phyloP scores from a whole-genome alignment of 1,140 invertebrate genomes.

The Trissolcus basalis region DNA sequence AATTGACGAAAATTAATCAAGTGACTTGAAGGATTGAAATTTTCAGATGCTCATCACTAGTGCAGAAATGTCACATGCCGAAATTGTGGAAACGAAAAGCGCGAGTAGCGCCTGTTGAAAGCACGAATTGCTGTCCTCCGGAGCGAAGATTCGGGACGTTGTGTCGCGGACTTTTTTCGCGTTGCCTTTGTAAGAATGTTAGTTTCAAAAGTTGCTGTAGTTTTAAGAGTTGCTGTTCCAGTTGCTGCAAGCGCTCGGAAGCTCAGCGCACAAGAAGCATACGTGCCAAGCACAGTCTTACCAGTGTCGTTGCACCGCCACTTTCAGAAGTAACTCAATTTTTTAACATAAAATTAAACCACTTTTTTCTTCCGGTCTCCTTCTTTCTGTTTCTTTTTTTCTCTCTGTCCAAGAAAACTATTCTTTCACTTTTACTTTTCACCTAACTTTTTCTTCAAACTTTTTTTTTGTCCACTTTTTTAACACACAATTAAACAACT shows the following conservation, averaged over 20 bases:
- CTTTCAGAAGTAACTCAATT: constrained; percentile 66
- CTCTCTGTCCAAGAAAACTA: no score
- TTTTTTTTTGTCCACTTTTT: no score
- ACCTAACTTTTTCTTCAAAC: no score
- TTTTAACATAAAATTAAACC: neutral
- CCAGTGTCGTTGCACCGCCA: constrained; percentile 72
- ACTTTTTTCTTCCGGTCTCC: neutral
- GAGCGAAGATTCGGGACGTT: constrained; percentile 66
- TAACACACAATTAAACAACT: no score
- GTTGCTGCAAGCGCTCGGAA: constrained; percentile 56
- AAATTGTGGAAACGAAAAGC: constrained; percentile 63
- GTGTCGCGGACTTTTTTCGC: constrained; percentile 64
- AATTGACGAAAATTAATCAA: constrained; percentile 10
- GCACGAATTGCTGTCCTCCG: constrained; percentile 64
- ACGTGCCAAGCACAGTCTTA: constrained; percentile 74
- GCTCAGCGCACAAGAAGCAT: constrained; percentile 64
- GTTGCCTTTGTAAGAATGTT: constrained; percentile 56
- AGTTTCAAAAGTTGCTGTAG: constrained; percentile 5
- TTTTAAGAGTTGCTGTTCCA: constrained; percentile 47
- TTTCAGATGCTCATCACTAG: constrained; percentile 59
- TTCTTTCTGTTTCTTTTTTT: no score
- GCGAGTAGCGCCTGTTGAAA: constrained; percentile 67
- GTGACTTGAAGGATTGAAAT: constrained; percentile 12
- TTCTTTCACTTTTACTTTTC: no score
- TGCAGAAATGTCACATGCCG: neutral